Evolutionary conservation across 2,113 vertebrate species (phyloP).

Genomic region (Chunga burmeisteri): DNA sequence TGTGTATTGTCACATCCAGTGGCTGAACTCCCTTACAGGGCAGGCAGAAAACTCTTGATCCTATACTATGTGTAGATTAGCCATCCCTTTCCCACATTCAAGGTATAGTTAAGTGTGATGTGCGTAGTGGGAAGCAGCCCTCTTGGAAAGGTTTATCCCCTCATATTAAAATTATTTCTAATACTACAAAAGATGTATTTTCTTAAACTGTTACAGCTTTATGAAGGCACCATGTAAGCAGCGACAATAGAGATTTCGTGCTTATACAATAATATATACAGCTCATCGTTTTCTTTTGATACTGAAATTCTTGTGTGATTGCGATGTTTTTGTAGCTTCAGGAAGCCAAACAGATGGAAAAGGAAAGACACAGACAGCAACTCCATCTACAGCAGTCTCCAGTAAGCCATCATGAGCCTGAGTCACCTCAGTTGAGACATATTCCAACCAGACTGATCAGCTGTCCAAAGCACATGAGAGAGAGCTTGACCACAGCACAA

Average conservation of each 20-base stretch:
- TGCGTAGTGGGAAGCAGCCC: not conserved
- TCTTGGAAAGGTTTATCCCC: not conserved
- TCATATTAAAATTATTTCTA: not conserved
- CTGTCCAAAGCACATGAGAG: slow-evolving; percentile 82
- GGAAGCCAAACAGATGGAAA: slow-evolving; percentile 97
- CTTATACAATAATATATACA: not conserved
- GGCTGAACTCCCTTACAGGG: not conserved
- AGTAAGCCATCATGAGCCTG: slow-evolving; percentile 88
- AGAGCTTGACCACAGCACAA: slow-evolving; percentile 74
- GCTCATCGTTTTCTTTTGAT: not conserved
- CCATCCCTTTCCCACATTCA: not conserved
- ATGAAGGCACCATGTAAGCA: not conserved
- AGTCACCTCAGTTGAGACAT: slow-evolving; percentile 85
- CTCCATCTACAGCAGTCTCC: slow-evolving; percentile 87
- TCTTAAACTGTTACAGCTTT: not conserved
- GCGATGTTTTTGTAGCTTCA: slow-evolving; percentile 84
- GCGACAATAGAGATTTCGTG: not conserved
- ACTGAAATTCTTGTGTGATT: not conserved
- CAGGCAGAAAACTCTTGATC: not conserved
- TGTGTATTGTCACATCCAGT: not conserved
- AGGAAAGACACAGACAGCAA: slow-evolving; percentile 91
- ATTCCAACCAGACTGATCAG: slow-evolving; percentile 79
- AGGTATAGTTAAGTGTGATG: not conserved
- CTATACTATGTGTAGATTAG: not conserved
- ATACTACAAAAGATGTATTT: not conserved